Conservation (phyloP, 2,797 vertebrate species). For the Poecile montanus region DNA sequence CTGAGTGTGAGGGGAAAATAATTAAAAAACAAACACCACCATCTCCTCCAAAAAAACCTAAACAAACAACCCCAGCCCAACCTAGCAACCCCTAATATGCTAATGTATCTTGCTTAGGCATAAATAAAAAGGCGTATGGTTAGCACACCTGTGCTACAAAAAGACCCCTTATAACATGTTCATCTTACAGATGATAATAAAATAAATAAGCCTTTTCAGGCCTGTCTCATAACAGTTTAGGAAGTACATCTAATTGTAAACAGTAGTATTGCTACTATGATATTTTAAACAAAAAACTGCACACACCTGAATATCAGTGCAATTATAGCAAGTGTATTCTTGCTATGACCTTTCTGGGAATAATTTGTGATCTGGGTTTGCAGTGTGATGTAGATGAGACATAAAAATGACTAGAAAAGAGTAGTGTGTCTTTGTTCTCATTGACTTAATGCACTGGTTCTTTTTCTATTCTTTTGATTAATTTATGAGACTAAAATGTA, state of each 20-base stretch:
- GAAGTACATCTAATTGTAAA: background rate
- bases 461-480: constrained; percentile 15
- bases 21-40: background rate
- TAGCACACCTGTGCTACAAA: background rate
- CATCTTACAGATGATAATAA: background rate
- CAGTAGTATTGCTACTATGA: background rate
- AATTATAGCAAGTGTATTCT: background rate
- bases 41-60: background rate
- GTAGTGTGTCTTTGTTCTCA: background rate
- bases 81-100: background rate
- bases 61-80: background rate
- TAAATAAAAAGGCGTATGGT: fast-evolving
- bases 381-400: background rate
- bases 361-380: background rate
- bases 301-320: background rate
- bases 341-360: background rate
- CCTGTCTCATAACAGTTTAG: background rate
- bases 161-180: background rate
- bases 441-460: background rate
- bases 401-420: background rate
- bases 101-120: background rate
- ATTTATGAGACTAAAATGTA: constrained; percentile 24
- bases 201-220: background rate
- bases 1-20: background rate
- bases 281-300: background rate